A percentile compares a stretch with the other conserved stretches of the same genome.
Conservation (phyloP, 2,797 vertebrate genomes). For the Serranus cabrilla region DNA sequence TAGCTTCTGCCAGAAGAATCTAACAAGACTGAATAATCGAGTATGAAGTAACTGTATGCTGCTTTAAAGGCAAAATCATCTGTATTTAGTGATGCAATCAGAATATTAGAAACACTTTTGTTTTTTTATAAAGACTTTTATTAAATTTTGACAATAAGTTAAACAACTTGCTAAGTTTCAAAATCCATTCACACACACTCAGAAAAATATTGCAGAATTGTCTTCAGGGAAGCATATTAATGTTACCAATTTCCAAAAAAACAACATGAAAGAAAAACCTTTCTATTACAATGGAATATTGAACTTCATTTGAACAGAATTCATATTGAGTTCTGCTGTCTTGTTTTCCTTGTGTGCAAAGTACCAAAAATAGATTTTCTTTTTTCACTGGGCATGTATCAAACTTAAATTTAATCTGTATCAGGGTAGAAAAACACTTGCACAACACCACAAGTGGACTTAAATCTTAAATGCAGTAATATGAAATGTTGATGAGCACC, state of each 20-base stretch:
- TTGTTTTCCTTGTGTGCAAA: conserved; percentile 67
- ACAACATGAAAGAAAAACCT: conserved; percentile 32
- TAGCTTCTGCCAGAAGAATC: conserved; percentile 16
- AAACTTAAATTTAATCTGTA: conserved; percentile 18
- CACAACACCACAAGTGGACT: conserved; percentile 11
- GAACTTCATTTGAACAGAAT: conserved; percentile 68
- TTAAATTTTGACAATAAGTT: conserved; percentile 86
- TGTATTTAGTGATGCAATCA: background rate
- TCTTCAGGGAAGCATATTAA: conserved; percentile 60
- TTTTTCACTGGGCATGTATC: conserved; percentile 31
- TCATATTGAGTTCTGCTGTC: conserved; percentile 54
- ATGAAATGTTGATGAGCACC: conserved; percentile 52
- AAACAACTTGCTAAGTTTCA: conserved; percentile 77
- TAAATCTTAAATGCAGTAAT: conserved; percentile 31
- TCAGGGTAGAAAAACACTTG: conserved; percentile 29
- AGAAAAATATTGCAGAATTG: conserved; percentile 56
- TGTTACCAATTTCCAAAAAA: conserved; percentile 29
- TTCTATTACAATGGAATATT: conserved; percentile 73
- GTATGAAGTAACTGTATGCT: background rate
- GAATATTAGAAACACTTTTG: background rate
- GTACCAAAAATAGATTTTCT: conserved; percentile 55
- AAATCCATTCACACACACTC: conserved; percentile 74
- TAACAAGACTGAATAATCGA: background rate
- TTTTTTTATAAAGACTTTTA: conserved; percentile 61
- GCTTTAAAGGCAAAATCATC: background rate